These are phyloP conservation scores for Thunnus thynnus DNA, from an alignment of 2,113 vertebrate species.

Conservation along the genomic window DNA sequence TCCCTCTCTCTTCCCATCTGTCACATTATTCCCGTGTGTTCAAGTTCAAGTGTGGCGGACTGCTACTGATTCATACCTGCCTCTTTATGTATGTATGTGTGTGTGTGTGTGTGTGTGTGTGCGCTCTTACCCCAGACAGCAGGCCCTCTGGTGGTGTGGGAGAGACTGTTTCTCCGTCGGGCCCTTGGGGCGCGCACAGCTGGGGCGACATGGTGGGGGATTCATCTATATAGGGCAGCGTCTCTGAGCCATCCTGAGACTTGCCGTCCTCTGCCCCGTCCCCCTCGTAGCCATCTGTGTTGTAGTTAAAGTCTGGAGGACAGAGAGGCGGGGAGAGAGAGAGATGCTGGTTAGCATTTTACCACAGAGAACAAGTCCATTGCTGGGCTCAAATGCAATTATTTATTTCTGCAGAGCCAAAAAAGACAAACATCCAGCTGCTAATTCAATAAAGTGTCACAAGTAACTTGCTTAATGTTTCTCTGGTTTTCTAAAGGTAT, in stretches of 20 bases:
- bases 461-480: too few relatives aligned
- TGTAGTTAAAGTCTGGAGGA: constrained; percentile 96
- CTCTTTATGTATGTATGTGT: neutral
- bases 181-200: constrained; percentile 91
- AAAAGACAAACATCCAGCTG: too few relatives aligned
- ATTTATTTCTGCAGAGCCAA: too few relatives aligned
- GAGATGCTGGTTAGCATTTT: constrained; percentile 22
- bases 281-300: constrained; percentile 95
- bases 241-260: constrained; percentile 94
- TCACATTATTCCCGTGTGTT: neutral
- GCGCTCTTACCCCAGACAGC: constrained; percentile 88
- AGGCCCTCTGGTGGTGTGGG: constrained; percentile 90
- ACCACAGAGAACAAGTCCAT: constrained; percentile 12
- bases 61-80: neutral
- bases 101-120: neutral
- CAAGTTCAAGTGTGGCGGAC: neutral
- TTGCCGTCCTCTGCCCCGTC: constrained; percentile 95
- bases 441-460: too few relatives aligned
- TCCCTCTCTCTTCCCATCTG: constrained; percentile 15
- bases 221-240: constrained; percentile 98
- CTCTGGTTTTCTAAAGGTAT: too few relatives aligned
- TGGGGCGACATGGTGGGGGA: constrained; percentile 98
- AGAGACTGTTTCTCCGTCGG: constrained; percentile 87
- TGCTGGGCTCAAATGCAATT: neutral
- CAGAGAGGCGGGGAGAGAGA: constrained; percentile 53